Conservation (phyloP, 2,888 invertebrate species). For the Lasioglossum oenotherae region DNA sequence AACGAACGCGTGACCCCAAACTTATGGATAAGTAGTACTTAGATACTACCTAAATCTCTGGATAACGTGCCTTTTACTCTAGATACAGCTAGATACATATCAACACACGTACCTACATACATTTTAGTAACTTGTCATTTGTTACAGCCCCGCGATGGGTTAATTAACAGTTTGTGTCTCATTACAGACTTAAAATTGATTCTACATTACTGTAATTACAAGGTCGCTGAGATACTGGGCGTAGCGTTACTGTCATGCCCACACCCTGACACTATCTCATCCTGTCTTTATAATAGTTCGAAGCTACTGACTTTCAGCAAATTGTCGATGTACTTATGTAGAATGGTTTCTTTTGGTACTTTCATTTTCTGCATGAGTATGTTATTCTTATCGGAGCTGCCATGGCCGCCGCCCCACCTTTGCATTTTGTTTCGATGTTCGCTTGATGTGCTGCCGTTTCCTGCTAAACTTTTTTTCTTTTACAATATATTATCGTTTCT, state of each 20-base stretch:
- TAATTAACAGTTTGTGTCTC: conserved; percentile 45
- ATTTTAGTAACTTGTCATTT: conserved; percentile 20
- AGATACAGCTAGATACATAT: conserved; percentile 29
- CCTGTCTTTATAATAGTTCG: conserved; percentile 64
- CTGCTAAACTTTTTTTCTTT: neutral
- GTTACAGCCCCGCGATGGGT: conserved; percentile 14
- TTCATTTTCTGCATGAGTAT: conserved; percentile 39
- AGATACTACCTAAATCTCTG: conserved; percentile 36
- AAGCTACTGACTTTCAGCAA: conserved; percentile 55
- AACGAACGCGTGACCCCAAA: conserved; percentile 20
- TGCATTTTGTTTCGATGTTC: conserved; percentile 21
- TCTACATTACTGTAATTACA: conserved; percentile 68
- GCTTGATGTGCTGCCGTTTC: conserved; percentile 15
- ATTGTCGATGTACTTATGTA: conserved; percentile 4
- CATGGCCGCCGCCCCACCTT: neutral
- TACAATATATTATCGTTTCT: neutral
- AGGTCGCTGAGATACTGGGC: conserved; percentile 85
- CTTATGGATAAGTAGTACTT: conserved; percentile 25
- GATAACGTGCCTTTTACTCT: conserved; percentile 48
- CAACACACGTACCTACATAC: conserved; percentile 40
- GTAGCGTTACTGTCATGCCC: conserved; percentile 82
- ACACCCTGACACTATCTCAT: conserved; percentile 80
- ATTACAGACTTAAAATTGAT: conserved; percentile 51
- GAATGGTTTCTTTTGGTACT: conserved; percentile 15
- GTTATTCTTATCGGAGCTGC: conserved; percentile 10